Evolutionary conservation across 2,888 invertebrate species (phyloP).

Genomic region (Nemotelus nigrinus): DNA sequence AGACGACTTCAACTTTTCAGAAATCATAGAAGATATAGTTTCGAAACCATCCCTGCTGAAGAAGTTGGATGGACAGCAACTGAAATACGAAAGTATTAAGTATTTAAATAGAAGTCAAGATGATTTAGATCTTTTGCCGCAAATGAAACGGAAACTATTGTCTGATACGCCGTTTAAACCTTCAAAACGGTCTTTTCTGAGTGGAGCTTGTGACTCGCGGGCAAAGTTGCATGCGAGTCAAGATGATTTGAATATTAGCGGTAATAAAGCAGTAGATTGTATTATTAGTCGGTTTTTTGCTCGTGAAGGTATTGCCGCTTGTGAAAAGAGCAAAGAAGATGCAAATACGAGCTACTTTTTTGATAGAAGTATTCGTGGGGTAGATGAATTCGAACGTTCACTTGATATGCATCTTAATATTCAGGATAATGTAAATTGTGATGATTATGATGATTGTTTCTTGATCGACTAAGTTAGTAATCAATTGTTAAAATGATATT

Average conservation of each 20-base stretch:
- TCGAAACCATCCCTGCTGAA: slow-evolving; percentile 54
- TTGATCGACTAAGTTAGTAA: not conserved
- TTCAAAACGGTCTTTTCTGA: slow-evolving; percentile 35
- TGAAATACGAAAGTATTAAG: slow-evolving; percentile 52
- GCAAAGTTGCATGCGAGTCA: not conserved
- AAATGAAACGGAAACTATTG: slow-evolving; percentile 48
- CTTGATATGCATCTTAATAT: slow-evolving; percentile 59
- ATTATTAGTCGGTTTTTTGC: slow-evolving; percentile 58
- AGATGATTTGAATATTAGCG: slow-evolving; percentile 26
- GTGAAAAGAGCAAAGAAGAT: slow-evolving; percentile 25
- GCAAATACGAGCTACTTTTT: slow-evolving; percentile 68
- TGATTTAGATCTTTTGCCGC: slow-evolving; percentile 55
- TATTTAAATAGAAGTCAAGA: slow-evolving; percentile 52
- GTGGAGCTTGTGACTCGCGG: slow-evolving; percentile 7
- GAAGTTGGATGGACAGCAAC: slow-evolving; percentile 56
- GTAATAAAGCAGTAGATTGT: slow-evolving; percentile 43
- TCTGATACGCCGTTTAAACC: slow-evolving; percentile 12
- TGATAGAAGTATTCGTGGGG: slow-evolving; percentile 63
- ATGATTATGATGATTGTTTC: not conserved
- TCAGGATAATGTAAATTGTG: not conserved
- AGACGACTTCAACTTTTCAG: slow-evolving; percentile 66
- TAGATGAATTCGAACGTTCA: slow-evolving; percentile 73
- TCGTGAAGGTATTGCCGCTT: slow-evolving; percentile 2
- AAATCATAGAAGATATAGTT: slow-evolving; percentile 68
- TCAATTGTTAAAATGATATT: no score